A percentile compares a stretch with the other conserved stretches of the same genome.
These are phyloP conservation scores for Corbicula japonica DNA, from an alignment of 2,888 invertebrate genomes.

Conservation along the genomic window DNA sequence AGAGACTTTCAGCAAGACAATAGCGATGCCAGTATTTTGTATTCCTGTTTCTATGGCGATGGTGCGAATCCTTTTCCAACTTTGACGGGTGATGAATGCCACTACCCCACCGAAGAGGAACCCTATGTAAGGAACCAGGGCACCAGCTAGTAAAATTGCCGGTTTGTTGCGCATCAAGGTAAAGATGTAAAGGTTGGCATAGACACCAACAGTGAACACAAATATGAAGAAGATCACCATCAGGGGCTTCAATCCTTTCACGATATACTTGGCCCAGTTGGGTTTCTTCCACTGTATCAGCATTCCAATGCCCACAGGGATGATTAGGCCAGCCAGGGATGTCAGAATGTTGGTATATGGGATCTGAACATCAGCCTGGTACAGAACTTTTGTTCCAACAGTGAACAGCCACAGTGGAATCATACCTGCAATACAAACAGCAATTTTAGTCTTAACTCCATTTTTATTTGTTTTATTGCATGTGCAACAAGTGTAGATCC, in stretches of 20 bases:
- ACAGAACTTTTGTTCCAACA: constrained; percentile 83
- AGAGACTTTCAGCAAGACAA: constrained; percentile 84
- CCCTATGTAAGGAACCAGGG: constrained; percentile 87
- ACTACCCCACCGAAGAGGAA: constrained; percentile 86
- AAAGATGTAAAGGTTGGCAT: constrained; percentile 87
- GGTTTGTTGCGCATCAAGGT: constrained; percentile 82
- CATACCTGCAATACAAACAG: constrained; percentile 85
- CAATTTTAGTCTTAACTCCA: too few relatives aligned
- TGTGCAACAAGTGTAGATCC: too few relatives aligned
- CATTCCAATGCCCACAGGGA: constrained; percentile 87
- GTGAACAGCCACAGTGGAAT: constrained; percentile 88
- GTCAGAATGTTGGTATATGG: constrained; percentile 87
- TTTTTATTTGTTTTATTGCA: too few relatives aligned
- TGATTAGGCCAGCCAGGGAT: constrained; percentile 86
- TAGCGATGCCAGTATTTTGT: constrained; percentile 92
- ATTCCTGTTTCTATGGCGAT: constrained; percentile 95
- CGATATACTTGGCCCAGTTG: constrained; percentile 82
- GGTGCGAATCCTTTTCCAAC: constrained; percentile 88
- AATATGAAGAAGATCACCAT: constrained; percentile 87
- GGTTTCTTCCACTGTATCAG: constrained; percentile 84
- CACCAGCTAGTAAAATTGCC: constrained; percentile 83
- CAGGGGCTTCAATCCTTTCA: constrained; percentile 86
- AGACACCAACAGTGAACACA: constrained; percentile 86
- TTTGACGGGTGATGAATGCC: constrained; percentile 82
- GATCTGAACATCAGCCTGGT: constrained; percentile 83